Percentiles rank a stretch among this genome's conserved stretches.
Conservation (phyloP, 2,888 invertebrate genomes). For the Mesochorus sp. region DNA sequence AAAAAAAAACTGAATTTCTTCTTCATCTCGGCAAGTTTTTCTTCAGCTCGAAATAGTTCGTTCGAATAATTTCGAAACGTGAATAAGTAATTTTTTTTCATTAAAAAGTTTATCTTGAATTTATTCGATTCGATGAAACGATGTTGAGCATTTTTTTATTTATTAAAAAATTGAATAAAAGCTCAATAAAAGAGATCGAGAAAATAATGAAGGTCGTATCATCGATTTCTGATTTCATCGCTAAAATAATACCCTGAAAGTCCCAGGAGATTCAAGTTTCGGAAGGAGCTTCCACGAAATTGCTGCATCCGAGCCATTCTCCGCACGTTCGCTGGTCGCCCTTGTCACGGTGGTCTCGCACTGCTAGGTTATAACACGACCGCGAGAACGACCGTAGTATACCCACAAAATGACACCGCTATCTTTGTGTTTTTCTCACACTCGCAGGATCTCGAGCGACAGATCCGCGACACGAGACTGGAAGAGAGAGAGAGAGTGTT, state of each 20-base stretch:
- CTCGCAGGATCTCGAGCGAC: slow-evolving; percentile 33
- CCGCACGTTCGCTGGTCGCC: slow-evolving; percentile 38
- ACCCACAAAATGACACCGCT: slow-evolving; percentile 39
- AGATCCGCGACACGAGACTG: slow-evolving; percentile 9
- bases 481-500: slow-evolving; percentile 6
- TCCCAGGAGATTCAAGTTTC: slow-evolving; percentile 25
- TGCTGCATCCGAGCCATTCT: slow-evolving; percentile 49
- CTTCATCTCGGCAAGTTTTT: background rate
- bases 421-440: slow-evolving; percentile 55
- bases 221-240: slow-evolving; percentile 21
- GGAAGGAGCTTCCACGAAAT: slow-evolving; percentile 54
- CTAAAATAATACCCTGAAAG: background rate
- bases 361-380: slow-evolving; percentile 28
- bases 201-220: slow-evolving; percentile 33
- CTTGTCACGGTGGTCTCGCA: slow-evolving; percentile 56
- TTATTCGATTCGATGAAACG: background rate
- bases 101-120: background rate
- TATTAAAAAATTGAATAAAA: background rate
- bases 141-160: background rate
- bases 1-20: background rate
- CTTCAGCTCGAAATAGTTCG: background rate
- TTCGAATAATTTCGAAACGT: background rate
- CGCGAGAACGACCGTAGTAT: background rate
- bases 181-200: slow-evolving; percentile 5
- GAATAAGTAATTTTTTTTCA: background rate